Evolutionary conservation across 1,140 invertebrate genomes (phyloP), one percentile per base, ranked within the genome.

Genomic region (Oscheius sp.): DNA sequence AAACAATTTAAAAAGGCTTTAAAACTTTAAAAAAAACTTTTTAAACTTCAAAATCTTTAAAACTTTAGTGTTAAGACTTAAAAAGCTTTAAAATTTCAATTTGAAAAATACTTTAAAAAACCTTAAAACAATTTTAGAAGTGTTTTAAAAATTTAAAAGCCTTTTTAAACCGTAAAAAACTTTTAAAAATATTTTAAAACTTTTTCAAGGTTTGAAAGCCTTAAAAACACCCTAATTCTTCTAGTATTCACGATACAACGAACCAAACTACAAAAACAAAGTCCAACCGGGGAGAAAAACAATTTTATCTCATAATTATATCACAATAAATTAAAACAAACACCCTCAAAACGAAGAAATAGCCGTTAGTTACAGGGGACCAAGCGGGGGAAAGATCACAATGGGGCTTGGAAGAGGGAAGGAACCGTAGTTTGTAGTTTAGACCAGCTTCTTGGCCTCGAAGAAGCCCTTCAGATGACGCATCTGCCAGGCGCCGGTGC

Each of bases 401-500:
- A 1, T 0, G 2, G 42, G n/a, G 4, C 15, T n/a, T 29, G 7
- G 32, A 67, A 31, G 26, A 0, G 10, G 15, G 1, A 52, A 32
- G 34, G 52, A 67, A 55, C 42, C 65, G 23, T 58, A 55, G 38
- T 52, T 31, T 26, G 2, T 31, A 32, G 20, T 23, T 90, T 91
- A 99, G 55, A 99, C 96, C 81, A 99, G 88, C 90, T 99, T 99
- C 86, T 99, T 99, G 18, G 96, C 96, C 88, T 99, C 95, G 84
- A 99, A 99, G 89, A 99, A 99, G 79, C 92, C 93, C 88, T 98
- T 98, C 42, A 99, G 88, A 90, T 99, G 96, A 82, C 90, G 90
- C 94, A 98, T 98, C 87, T 99, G 97, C 95, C 95, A 99, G 52
- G 93, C 91, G 23, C 96, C 96, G 89, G 97, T 98, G 4, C 89